Evolutionary conservation across 2,113 vertebrate species (phyloP), one percentile per base, ranked within the genome.

Genomic region (Chiloscyllium plagiosum): DNA sequence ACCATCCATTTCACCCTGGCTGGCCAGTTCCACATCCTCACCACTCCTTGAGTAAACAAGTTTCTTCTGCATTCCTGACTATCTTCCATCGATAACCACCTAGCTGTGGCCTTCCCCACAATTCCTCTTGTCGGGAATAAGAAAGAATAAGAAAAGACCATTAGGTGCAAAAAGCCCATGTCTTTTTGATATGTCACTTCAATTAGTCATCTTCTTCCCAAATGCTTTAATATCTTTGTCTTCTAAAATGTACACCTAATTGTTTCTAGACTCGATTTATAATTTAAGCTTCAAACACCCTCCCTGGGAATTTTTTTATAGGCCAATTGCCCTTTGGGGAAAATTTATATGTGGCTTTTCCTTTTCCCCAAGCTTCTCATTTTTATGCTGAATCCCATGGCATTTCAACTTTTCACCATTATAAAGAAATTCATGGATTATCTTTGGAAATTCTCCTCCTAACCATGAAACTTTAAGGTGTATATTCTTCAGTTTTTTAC

Each of bases 331-430:
- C 89, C 56, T 37, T 65, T 61, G 10, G 29, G 56, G 52, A 33
- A 90, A 90, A 61, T 24, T 76, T 76, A 33, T 76, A 76, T 83
- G 37, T 83, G 17, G 4, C 37, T 83, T 83, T 5, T 4, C 37
- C 42, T 83, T 83, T 47, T 20, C 37, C 80, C 37, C 37, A 83
- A 42, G 4, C 37, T 20, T 42, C 17, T 47, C 19, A 83, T 37
- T 93, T 37, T 93, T 93, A 93, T 22, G 33, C 37, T 93, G 89
- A 66, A 93, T 33, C 89, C 61, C 61, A n/a, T 93, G 89, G 17
- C 37, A 93, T 37, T 93, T 93, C 33, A 93, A 93, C 61, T 2
- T 93, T 93, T 93, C 20, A 66, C 89, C n/a, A 66, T 33, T 66
- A 20, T 20, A 83, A 83, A 19, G 4, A 83, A 83, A 17, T 37